These are phyloP conservation scores for Barbus barbus DNA, from an alignment of 2,113 vertebrate genomes.

Conservation along the genomic window DNA sequence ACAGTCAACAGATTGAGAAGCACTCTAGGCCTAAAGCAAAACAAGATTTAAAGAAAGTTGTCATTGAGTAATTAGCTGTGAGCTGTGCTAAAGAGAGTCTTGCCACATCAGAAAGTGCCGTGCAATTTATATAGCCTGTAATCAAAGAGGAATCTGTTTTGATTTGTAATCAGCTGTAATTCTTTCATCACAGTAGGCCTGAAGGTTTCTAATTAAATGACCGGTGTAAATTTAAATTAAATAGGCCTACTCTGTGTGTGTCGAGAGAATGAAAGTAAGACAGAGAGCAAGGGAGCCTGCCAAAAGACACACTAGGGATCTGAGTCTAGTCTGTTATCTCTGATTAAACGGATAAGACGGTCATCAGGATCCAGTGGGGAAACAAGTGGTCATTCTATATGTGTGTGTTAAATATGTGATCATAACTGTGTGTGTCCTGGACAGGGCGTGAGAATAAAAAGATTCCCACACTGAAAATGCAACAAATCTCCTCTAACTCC, in stretches of 20 bases:
- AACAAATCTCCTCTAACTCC: background rate
- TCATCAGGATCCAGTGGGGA: constrained; percentile 28
- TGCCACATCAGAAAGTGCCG: background rate
- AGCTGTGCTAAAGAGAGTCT: background rate
- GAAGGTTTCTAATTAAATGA: constrained; percentile 18
- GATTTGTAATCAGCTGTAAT: background rate
- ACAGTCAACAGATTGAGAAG: background rate
- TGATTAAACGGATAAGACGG: constrained; percentile 9
- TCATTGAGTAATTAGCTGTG: background rate
- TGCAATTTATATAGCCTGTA: background rate
- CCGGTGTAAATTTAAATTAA: background rate
- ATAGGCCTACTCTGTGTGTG: background rate
- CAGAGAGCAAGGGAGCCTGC: background rate
- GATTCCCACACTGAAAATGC: constrained; percentile 12
- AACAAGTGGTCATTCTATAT: constrained; percentile 17
- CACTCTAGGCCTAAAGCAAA: constrained; percentile 3
- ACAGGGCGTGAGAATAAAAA: constrained; percentile 28
- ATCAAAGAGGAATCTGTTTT: background rate
- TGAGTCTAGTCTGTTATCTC: constrained; percentile 8
- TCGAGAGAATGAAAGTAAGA: background rate
- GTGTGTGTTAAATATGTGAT: constrained; percentile 18
- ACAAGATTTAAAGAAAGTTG: background rate
- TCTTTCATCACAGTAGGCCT: background rate
- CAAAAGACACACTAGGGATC: constrained; percentile 5
- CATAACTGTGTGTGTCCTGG: background rate